Base-by-base conservation (phyloP, 2,888 invertebrate species). In the Volucella inanis region DNA sequence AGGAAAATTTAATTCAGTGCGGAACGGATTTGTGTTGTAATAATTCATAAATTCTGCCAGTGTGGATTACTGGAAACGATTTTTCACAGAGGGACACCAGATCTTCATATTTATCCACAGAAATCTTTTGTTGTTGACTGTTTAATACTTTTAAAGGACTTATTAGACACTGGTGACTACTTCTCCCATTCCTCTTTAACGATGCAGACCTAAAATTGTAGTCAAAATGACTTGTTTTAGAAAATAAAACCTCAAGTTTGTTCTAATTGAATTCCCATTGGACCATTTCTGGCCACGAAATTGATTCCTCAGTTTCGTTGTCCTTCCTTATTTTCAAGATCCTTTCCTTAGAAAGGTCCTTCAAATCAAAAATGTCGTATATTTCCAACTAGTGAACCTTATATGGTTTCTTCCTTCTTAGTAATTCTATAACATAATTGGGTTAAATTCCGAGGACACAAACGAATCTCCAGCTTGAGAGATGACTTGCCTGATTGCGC, bases 261-360 rank as follows among this genome's bases (percentile, higher is more conserved):
- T 55, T 55, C 55, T 39, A 39, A 55, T 39, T 55, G 55, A 38
- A 55, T 39, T 55, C 39, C 55, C n/a, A 55, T 55, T 55, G 14
- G 55, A 55, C 14, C 14, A n/a, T n/a, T n/a, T n/a, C 55, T 55
- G 38, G 55, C 55, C 31, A 55, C 55, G 55, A 55, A 38, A 55
- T 38, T 55, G 55, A 55, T 55, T 55, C 55, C 55, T 55, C 55
- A 55, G 55, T 38, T 55, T n/a, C n/a, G n/a, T n/a, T n/a, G n/a
- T n/a, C n/a, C n/a, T n/a, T n/a, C n/a, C n/a, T n/a, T n/a, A n/a
- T n/a, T n/a, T n/a, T n/a, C n/a, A n/a, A n/a, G n/a, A n/a, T n/a
- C n/a, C n/a, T n/a, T 41, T 41, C 57, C 41, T 57, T 39, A 57
- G 39, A 39, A 57, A 41, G 8, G 57, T 57, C 39, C 14, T 57